A percentile compares a stretch with the other conserved stretches of the same genome.
Conservation (phyloP, 2,797 vertebrate species). For the Microhierax caerulescens region DNA sequence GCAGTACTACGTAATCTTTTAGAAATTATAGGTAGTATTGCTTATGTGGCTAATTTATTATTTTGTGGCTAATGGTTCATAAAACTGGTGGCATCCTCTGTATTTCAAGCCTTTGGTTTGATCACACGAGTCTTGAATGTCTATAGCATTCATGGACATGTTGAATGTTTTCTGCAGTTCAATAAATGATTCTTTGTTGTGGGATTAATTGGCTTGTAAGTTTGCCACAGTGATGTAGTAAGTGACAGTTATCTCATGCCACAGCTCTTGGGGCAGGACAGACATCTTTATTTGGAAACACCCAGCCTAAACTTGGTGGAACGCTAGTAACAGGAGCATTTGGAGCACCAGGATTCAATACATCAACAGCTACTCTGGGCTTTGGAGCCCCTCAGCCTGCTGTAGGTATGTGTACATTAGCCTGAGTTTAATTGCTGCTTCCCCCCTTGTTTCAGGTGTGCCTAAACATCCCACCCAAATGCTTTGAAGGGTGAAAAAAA, state of each 20-base stretch:
- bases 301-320: conserved; percentile 87
- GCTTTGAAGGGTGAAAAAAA: neutral
- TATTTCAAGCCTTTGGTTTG: neutral
- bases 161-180: neutral
- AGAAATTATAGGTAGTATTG: neutral
- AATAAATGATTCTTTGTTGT: neutral
- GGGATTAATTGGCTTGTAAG: neutral
- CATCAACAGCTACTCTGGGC: conserved; percentile 79
- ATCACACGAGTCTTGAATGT: accelerated
- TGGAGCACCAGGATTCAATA: conserved; percentile 85
- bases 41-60: too few relatives aligned
- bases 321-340: conserved; percentile 88
- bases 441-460: neutral
- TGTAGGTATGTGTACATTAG: conserved; percentile 80
- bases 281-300: conserved; percentile 89
- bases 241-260: neutral
- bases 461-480: neutral
- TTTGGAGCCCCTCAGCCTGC: conserved; percentile 91
- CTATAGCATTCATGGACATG: accelerated
- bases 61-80: neutral
- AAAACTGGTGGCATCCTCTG: neutral
- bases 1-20: accelerated
- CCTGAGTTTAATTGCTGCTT: neutral
- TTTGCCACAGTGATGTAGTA: accelerated
- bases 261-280: conserved; percentile 85